Evolutionary conservation across 2,888 invertebrate genomes (phyloP).

Genomic region (Lasioglossum vierecki): DNA sequence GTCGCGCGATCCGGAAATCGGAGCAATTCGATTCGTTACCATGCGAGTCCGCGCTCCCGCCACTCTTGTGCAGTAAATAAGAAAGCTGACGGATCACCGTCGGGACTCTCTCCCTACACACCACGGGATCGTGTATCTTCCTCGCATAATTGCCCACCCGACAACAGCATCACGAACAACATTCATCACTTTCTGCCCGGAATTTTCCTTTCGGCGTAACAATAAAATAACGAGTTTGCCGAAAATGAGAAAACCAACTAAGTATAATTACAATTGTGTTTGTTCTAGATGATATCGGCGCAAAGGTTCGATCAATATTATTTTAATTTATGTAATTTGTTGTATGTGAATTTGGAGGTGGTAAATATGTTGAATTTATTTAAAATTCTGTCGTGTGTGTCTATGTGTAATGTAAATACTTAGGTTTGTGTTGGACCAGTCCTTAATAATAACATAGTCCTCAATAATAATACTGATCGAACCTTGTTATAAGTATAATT

Average conservation of each 20-base stretch:
- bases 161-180: neutral
- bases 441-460: too few species aligned
- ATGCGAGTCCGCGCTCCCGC: neutral
- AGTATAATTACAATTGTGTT: neutral
- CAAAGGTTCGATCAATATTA: too few species aligned
- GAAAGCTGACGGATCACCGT: slow-evolving; percentile 8
- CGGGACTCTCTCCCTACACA: neutral
- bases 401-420: too few species aligned
- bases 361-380: too few species aligned
- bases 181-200: neutral
- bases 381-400: too few species aligned
- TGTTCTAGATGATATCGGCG: too few species aligned
- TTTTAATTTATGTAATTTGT: too few species aligned
- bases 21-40: slow-evolving; percentile 2
- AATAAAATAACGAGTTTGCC: neutral
- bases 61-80: neutral
- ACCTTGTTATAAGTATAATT: too few species aligned
- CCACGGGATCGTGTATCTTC: neutral
- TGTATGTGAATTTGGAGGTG: too few species aligned
- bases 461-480: too few species aligned
- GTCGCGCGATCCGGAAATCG: neutral
- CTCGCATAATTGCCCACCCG: neutral
- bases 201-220: neutral
- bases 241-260: neutral
- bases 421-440: too few species aligned